Conservation (phyloP, 2,888 invertebrate genomes). For the Trypoxylon attenuatum region DNA sequence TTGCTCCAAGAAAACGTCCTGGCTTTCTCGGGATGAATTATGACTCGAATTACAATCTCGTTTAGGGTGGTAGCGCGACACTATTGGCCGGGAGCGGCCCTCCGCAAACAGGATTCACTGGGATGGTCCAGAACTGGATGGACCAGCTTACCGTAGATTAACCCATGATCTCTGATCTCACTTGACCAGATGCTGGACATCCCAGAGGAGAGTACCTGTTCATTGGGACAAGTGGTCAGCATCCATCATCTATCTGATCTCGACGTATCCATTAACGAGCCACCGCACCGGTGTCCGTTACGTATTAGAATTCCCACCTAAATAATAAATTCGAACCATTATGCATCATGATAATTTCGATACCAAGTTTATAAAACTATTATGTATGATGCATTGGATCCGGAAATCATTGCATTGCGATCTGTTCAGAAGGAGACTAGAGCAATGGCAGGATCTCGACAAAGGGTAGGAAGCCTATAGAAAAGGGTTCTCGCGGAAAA, state of each 20-base stretch:
- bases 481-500: too few species aligned
- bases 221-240: slow-evolving; percentile 28
- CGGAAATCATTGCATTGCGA: too few species aligned
- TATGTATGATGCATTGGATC: too few species aligned
- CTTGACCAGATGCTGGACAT: slow-evolving; percentile 61
- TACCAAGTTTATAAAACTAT: too few species aligned
- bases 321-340: too few species aligned
- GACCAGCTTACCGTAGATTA: slow-evolving; percentile 52
- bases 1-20: not conserved
- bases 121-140: slow-evolving; percentile 61
- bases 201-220: slow-evolving; percentile 28
- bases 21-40: slow-evolving; percentile 26
- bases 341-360: too few species aligned
- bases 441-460: too few species aligned
- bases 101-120: slow-evolving; percentile 32
- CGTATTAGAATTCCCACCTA: too few species aligned
- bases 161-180: slow-evolving; percentile 62
- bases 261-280: not conserved
- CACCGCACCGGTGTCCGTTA: too few species aligned
- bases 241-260: not conserved
- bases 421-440: too few species aligned
- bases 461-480: too few species aligned
- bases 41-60: slow-evolving; percentile 35
- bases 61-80: slow-evolving; percentile 23
- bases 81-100: slow-evolving; percentile 32